Base-by-base conservation (phyloP, 2,113 vertebrate species). In the Rhinolophus sinicus region DNA sequence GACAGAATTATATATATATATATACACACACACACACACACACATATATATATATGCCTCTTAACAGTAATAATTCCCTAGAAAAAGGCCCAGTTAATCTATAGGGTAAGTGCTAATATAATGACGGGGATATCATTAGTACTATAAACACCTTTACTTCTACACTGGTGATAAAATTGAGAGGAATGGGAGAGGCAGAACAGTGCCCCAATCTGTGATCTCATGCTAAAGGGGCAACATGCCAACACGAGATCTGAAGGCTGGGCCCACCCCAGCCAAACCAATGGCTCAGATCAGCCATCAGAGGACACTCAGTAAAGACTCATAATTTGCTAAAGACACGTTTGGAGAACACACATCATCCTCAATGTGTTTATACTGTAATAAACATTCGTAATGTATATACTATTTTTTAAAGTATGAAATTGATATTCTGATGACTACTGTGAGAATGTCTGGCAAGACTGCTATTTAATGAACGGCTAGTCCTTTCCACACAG, bases 291-390 rank as follows among this genome's bases (percentile, higher is more conserved):
- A 28, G 26, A 50, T 2, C 22, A 0, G 2, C 11, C 28, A 14
- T 38, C 14, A 1, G 3, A 18, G 38, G 28, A 16, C 0, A 3
- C 1, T 33, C 19, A 12, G 8, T 8, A 21, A 40, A 11, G 11
- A 3, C 26, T 13, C 18, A 21, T 6, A n/a, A 35, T 47, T 40
- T 86, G 40, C 40, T 76, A 6, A 28, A 72, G 6, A 19, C 35
- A 75, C 4, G 15, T 24, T 56, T 86, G 38, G 54, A 78, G 3
- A 81, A 30, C 16, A 35, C 0, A 38, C 2, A 3, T 0, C 19
- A 73, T 73, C 52, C 16, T 52, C 2, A 54, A 24, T 33, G 38
- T 60, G 12, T 65, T 52, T 84, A 60, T 2, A 77, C 13, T 28
- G 26, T 85, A 38, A 64, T 52, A 47, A 89, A 56, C 4, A 35